A percentile compares a stretch with the other conserved stretches of the same genome.
These are phyloP conservation scores for Procapra przewalskii DNA, from an alignment of 2,113 vertebrate species.

Conservation along the genomic window DNA sequence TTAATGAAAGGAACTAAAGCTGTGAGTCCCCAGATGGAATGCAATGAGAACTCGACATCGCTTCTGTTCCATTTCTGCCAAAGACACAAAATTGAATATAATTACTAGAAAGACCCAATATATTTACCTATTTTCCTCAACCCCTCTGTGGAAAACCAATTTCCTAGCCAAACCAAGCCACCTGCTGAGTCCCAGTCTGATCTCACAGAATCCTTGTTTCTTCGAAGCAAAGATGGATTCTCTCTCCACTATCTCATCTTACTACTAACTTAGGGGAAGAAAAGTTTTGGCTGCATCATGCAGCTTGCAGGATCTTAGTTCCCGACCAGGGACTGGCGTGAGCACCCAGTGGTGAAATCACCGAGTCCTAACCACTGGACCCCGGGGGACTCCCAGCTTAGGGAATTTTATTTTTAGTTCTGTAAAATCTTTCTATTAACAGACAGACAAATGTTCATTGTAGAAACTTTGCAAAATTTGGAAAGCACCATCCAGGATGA, in stretches of 20 bases:
- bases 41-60: neutral
- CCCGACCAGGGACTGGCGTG: neutral
- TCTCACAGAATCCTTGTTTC: neutral
- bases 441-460: neutral
- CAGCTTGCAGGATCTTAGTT: neutral
- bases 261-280: rapidly evolving
- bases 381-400: neutral
- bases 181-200: rapidly evolving
- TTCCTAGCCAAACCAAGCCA: neutral
- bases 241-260: neutral
- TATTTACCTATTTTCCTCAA: neutral
- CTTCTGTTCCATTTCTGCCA: neutral
- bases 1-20: neutral
- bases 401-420: neutral
- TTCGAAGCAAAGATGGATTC: neutral
- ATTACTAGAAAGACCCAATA: neutral
- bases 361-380: neutral
- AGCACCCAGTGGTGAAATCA: neutral
- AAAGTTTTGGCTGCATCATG: no score
- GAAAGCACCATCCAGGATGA: neutral
- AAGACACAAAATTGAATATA: neutral
- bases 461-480: neutral
- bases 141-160: rapidly evolving
- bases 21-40: neutral
- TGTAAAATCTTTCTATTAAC: neutral